Evolutionary conservation across 2,113 vertebrate species (phyloP).

Genomic region (Tricholaema leucomelas): DNA sequence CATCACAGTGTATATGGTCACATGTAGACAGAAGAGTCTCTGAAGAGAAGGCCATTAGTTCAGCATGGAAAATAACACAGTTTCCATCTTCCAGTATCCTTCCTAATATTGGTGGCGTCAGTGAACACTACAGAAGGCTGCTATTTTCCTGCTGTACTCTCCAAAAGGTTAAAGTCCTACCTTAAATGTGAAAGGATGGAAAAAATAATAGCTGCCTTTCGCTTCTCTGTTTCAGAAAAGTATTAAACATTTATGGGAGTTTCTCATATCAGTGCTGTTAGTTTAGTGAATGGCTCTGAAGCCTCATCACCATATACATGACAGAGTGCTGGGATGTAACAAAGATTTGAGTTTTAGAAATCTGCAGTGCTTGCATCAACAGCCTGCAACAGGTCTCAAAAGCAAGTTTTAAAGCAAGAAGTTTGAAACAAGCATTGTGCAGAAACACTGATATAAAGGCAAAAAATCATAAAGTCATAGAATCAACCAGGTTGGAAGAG

Average conservation of each 20-base stretch:
- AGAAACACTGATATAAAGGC: background rate
- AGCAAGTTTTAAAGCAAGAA: background rate
- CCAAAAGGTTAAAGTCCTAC: background rate
- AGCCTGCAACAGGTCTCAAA: background rate
- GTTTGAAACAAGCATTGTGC: background rate
- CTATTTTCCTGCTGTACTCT: background rate
- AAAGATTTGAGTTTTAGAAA: background rate
- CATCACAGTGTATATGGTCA: background rate
- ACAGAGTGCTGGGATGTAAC: background rate
- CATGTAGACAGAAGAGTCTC: background rate
- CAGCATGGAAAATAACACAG: background rate
- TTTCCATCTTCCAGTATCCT: background rate
- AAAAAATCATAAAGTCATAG: too few species aligned
- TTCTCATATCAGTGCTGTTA: background rate
- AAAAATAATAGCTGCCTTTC: background rate
- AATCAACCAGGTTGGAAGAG: too few species aligned
- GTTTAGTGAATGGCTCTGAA: background rate
- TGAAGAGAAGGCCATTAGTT: background rate
- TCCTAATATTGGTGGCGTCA: background rate
- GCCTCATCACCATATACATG: background rate
- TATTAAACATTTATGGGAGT: background rate
- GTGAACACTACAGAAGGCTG: background rate
- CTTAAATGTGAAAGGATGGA: background rate
- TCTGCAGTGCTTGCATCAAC: background rate
- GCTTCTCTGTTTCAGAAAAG: background rate